Evolutionary conservation across 2,797 vertebrate genomes (phyloP), one percentile per base, ranked within the genome.

Genomic region (Eutrigla gurnardus): DNA sequence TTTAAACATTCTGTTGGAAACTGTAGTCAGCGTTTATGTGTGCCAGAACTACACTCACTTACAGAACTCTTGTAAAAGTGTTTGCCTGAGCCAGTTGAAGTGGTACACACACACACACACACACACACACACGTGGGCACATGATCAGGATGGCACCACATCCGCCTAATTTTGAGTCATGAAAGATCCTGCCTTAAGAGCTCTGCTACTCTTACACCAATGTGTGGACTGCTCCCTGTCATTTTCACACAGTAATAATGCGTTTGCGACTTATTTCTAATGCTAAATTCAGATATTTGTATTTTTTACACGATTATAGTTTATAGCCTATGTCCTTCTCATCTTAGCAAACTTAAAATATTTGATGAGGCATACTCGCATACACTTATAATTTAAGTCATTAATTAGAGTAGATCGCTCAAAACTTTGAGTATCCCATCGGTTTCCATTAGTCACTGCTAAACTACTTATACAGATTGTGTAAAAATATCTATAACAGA

Each of bases 251-350:
- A 3, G 54, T 57, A 37, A 6, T 6, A 57, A 15, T 17, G 35
- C 35, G 2, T 25, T 25, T 25, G 25, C 25, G 6, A 42, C 8
- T 63, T 39, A 5, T 42, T 67, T 47, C 3, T 46, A 50, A 66
- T 10, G 7, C 32, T 66, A 39, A 47, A 76, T 36, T 66, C 4
- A 12, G 8, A 73, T 39, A 25, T 7, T 46, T 1, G 33, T 5
- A 10, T 63, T 66, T 55, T 76, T 55, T 25, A 63, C 33, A 70
- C 15, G 13, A 39, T 50, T 40, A 47, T 4, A 65, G 6, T 63
- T 11, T 47, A 35, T 33, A 37, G 37, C 43, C 2, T 1, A 42
- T 40, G 3, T 18, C 25, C n/a, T 18, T 25, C 6, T 55, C 1
- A 4, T 43, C 2, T 54, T 35, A 35, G 40, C 55, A 17, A 3